Conservation (phyloP, 92 coral and sea anemone species). For the Epizoanthus scotinus region DNA sequence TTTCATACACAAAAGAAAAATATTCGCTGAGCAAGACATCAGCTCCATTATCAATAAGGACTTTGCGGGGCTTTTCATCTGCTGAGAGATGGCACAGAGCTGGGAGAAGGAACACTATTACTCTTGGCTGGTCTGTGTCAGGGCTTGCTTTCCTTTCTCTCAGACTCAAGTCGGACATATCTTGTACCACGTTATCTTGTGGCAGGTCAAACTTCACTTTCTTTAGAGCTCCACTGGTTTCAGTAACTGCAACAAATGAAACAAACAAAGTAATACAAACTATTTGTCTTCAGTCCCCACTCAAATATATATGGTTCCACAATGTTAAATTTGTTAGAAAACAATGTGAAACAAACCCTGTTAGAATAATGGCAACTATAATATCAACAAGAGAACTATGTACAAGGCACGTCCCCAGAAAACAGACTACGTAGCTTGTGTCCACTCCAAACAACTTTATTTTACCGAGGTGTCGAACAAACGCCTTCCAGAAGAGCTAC, state of each 20-base stretch:
- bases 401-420: too few relatives aligned
- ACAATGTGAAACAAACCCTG: background rate
- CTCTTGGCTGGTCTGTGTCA: slow-evolving; percentile 21
- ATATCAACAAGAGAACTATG: too few relatives aligned
- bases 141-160: background rate
- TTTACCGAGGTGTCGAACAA: too few relatives aligned
- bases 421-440: too few relatives aligned
- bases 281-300: too few relatives aligned
- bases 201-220: slow-evolving; percentile 24
- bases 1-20: slow-evolving; percentile 47
- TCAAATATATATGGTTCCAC: too few relatives aligned
- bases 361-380: too few relatives aligned
- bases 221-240: background rate
- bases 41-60: slow-evolving; percentile 61
- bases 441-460: too few relatives aligned
- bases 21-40: slow-evolving; percentile 56
- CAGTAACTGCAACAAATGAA: background rate
- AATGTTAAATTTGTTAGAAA: background rate
- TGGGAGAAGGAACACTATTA: slow-evolving; percentile 76
- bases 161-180: slow-evolving; percentile 17
- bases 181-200: background rate
- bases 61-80: slow-evolving; percentile 71
- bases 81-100: slow-evolving; percentile 94
- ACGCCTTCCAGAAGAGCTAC: too few relatives aligned
- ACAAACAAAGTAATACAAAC: background rate